Evolutionary conservation across 2,888 invertebrate species (phyloP), one percentile per base, ranked within the genome.

Genomic region (Ischnura elegans): DNA sequence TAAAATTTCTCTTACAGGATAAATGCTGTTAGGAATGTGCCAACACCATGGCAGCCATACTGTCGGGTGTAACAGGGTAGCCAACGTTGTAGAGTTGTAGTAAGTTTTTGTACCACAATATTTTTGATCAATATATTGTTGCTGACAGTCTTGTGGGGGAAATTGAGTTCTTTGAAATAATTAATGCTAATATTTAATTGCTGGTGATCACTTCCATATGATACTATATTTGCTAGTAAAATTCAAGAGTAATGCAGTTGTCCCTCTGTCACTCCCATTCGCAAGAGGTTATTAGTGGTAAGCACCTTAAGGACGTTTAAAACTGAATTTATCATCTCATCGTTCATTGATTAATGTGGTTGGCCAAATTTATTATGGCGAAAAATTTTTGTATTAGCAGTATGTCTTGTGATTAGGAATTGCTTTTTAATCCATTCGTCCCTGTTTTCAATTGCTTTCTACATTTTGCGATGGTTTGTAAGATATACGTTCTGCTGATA

Each of bases 11-110:
- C 90, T 90, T 90, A 90, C 90, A 61, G 55, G 90, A 90, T 25
- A 90, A 90, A 90, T 90, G 90, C 90, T 90, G 90, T 90, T 90
- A 90, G 43, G 90, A 90, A 90, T 90, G 90, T 90, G 90, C 90
- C 90, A 90, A 90, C 90, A 61, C 90, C 90, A 61, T 90, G 90
- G 90, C 90, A 90, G 90, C 90, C 90, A 90, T 90, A 90, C 90
- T 90, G 90, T 90, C 90, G 90, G 61, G 43, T 19, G 61, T 90
- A 55, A 90, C 90, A 90, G 90, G 61, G n/a, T 90, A n/a, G 61
- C 90, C 90, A 90, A 90, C 90, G 42, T 61, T 90, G 90, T 21
- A 66, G 61, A 61, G 42, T 61, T 90, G 90, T 21, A 66, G 61
- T 90, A 90, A 90, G 66, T 61, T 90, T n/a, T 61, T 66, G 66